Evolutionary conservation across 2,113 vertebrate genomes (phyloP).

Genomic region (Rhineura floridana): DNA sequence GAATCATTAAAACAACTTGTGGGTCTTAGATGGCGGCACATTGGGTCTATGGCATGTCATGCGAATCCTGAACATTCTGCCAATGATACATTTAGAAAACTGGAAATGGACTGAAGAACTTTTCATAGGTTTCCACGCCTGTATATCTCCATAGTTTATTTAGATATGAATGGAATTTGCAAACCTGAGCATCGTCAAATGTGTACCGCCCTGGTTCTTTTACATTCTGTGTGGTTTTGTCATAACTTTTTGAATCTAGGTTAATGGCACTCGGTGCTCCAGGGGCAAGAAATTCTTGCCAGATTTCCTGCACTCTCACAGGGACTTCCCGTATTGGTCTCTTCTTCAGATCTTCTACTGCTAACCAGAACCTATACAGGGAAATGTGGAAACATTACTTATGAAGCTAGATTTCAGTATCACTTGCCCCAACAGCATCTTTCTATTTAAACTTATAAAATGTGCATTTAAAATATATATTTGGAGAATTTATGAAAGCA

Average conservation of each 20-base stretch:
- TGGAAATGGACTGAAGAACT: neutral
- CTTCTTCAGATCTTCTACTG: constrained; percentile 95
- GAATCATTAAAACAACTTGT: too few relatives aligned
- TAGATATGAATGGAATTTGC: neutral
- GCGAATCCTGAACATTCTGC: neutral
- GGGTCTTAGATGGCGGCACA: too few relatives aligned
- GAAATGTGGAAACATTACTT: constrained; percentile 38
- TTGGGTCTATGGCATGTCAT: too few relatives aligned
- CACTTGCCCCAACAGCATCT: neutral
- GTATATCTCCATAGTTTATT: neutral
- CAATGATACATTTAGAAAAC: constrained; percentile 19
- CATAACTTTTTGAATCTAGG: constrained; percentile 96
- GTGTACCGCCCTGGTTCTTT: constrained; percentile 95
- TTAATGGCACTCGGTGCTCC: constrained; percentile 97
- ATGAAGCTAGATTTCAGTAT: neutral
- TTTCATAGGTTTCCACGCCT: neutral
- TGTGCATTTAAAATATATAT: constrained; percentile 1
- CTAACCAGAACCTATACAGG: constrained; percentile 90
- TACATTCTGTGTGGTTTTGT: constrained; percentile 95
- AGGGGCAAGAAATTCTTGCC: constrained; percentile 94
- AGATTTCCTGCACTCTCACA: constrained; percentile 92
- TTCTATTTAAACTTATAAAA: neutral
- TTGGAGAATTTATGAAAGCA: neutral
- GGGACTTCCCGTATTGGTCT: constrained; percentile 93
- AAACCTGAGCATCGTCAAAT: constrained; percentile 95